Base-by-base conservation (phyloP, 2,113 vertebrate species). In the Halichoeres trimaculatus region DNA sequence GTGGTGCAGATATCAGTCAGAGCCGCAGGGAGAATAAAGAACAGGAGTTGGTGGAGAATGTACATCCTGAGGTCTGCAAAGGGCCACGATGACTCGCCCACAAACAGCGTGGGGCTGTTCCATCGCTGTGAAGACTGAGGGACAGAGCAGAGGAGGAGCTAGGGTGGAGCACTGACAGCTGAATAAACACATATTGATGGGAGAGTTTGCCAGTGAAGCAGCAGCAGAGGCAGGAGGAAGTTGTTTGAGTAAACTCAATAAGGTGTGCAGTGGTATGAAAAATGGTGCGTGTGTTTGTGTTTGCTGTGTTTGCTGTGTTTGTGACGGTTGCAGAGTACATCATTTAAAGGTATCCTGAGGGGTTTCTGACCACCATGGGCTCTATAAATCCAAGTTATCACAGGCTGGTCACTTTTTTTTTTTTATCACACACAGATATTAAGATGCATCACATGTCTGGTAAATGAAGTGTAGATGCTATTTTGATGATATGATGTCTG, bases 101-200 rank as follows among this genome's bases (percentile, higher is more conserved):
- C 65, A 76, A 73, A 80, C 71, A 72, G 51, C 48, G 38, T 52
- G 20, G 20, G 11, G 54, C 69, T 62, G 75, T 82, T 78, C 75
- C 61, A 68, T 69, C 55, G 63, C 80, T 76, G 61, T 74, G 78
- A 82, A 81, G 22, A 58, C 22, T 30, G 41, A 66, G 60, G 43
- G 61, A 84, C 56, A 43, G 36, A 19, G 43, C 60, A 64, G 45
- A 73, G 45, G 38, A 71, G 38, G 53, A 51, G 26, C n/a, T 58
- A 22, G 66, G 76, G 34, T 83, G 51, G 10, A 20, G 43, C 70
- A 22, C 62, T 73, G 81, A 56, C 85, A 80, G 64, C 71, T 40
- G 70, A 36, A 79, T 79, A 81, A 87, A 92, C 84, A 84, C 54
- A 77, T 74, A 88, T 81, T 83, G 84, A 92, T 91, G 84, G 78